These are phyloP conservation scores for Thumatha senex DNA, from an alignment of 2,888 invertebrate genomes.

Conservation along the genomic window DNA sequence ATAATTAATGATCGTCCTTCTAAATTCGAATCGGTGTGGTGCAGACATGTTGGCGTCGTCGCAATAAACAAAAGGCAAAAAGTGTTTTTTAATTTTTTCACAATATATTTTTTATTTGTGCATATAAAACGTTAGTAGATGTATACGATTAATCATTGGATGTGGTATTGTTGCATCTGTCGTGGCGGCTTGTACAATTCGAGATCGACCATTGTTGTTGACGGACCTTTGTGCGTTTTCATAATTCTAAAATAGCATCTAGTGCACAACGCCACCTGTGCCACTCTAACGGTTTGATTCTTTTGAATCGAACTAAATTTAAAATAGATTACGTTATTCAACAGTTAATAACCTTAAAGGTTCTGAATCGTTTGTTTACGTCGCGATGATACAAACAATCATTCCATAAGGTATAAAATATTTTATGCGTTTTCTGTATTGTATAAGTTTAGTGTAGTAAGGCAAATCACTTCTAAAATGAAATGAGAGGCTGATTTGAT, in stretches of 20 bases:
- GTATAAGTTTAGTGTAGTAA: too few species aligned
- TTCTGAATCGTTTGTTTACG: conserved; percentile 11
- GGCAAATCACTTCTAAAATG: too few species aligned
- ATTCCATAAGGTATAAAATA: not conserved
- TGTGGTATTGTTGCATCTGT: conserved; percentile 77
- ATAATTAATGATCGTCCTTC: conserved; percentile 81
- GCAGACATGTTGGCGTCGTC: conserved; percentile 82
- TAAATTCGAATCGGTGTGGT: conserved; percentile 79
- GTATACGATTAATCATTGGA: conserved; percentile 73
- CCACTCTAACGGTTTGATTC: conserved; percentile 39
- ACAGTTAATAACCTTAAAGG: conserved; percentile 28
- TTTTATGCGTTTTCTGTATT: too few species aligned
- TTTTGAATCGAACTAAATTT: conserved; percentile 45
- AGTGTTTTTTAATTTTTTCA: conserved; percentile 63
- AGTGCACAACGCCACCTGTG: conserved; percentile 68
- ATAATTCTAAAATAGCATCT: conserved; percentile 51
- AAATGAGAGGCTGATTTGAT: too few species aligned
- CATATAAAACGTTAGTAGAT: conserved; percentile 73
- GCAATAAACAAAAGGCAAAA: conserved; percentile 80
- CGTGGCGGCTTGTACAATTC: conserved; percentile 62
- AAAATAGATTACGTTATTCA: conserved; percentile 47
- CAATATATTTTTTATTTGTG: conserved; percentile 55
- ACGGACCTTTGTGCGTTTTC: conserved; percentile 58
- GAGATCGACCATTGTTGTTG: conserved; percentile 62
- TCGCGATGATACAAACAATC: conserved; percentile 3